Conservation (phyloP, 2,113 vertebrate species). For the Phocoena sinus region DNA sequence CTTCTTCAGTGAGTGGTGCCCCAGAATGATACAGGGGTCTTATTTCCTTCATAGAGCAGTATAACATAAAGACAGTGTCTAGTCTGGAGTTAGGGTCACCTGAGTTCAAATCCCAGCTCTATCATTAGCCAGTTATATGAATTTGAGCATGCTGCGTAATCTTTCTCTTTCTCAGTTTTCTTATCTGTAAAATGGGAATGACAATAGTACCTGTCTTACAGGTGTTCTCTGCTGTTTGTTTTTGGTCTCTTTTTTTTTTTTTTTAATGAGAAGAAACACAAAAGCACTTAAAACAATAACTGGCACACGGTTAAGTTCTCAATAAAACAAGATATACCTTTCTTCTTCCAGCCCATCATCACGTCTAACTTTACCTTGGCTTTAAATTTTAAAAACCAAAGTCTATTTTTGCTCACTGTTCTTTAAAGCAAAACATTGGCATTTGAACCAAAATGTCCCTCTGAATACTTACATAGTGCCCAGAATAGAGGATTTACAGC, state of each 20-base stretch:
- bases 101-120: background rate
- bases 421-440: constrained; percentile 43
- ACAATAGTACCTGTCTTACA: background rate
- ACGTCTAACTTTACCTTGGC: constrained; percentile 17
- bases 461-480: background rate
- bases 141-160: background rate
- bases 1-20: background rate
- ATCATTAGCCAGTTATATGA: background rate
- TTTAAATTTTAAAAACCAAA: constrained; percentile 25
- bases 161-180: background rate
- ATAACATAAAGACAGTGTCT: background rate
- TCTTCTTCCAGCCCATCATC: background rate
- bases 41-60: background rate
- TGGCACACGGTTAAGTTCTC: background rate
- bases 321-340: background rate
- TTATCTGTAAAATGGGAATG: background rate
- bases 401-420: constrained; percentile 1
- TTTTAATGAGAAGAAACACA: background rate
- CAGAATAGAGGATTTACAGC: constrained; percentile 40
- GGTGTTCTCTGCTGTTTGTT: background rate
- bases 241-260: background rate
- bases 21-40: background rate
- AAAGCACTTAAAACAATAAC: background rate
- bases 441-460: constrained; percentile 22
- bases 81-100: background rate